Percentiles rank a stretch among this genome's conserved stretches.
phyloP scores from a whole-genome alignment of 2,113 vertebrate species.

The Onychorhynchus coronatus region DNA sequence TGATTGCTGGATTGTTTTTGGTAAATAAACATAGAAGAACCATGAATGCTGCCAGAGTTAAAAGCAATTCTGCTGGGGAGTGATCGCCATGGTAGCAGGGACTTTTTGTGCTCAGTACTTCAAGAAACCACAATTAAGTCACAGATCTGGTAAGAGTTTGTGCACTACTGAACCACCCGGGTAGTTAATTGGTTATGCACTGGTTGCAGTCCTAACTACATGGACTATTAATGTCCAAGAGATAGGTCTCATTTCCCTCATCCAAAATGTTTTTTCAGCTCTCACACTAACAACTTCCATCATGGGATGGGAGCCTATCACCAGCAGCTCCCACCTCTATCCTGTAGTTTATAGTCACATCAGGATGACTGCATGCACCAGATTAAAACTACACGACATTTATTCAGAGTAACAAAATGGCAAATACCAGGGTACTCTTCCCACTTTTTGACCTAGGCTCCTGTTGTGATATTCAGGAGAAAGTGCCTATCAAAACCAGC shows the following conservation, averaged over 20 bases:
- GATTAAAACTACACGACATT: not conserved
- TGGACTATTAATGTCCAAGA: not conserved
- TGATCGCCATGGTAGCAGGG: accelerated
- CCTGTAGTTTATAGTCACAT: not conserved
- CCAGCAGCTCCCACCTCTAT: not conserved
- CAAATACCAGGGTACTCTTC: not conserved
- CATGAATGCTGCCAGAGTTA: not conserved
- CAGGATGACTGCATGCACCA: not conserved
- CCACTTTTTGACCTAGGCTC: not conserved
- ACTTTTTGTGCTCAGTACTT: not conserved
- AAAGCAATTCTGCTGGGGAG: not conserved
- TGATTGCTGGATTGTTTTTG: not conserved
- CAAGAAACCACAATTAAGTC: not conserved
- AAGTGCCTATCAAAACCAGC: not conserved
- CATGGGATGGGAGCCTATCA: not conserved
- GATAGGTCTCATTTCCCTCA: not conserved
- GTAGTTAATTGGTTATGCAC: not conserved
- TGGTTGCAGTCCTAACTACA: not conserved
- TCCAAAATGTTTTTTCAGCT: not conserved
- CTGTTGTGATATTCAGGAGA: not conserved
- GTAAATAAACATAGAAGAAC: not conserved
- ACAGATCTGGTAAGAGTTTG: not conserved
- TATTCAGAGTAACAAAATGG: not conserved
- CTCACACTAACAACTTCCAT: not conserved
- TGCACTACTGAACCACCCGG: not conserved